Conservation (phyloP, 2,888 invertebrate species). For the Sericinus montela region DNA sequence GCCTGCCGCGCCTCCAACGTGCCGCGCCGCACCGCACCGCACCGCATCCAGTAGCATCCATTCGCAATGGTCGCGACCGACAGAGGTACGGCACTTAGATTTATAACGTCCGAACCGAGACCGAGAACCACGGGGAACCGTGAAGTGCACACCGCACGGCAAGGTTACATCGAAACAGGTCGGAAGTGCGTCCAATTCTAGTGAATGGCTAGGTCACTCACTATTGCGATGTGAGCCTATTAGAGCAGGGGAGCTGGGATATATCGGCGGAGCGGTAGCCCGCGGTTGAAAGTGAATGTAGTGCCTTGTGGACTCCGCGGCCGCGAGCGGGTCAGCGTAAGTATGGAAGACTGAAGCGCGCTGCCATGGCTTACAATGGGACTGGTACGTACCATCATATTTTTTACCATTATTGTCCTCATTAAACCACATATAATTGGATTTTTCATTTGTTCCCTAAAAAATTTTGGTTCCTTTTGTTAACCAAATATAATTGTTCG, state of each 20-base stretch:
- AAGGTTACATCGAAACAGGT: constrained; percentile 57
- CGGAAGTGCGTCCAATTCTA: constrained; percentile 63
- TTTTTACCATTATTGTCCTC: too few relatives aligned
- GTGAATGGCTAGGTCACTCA: constrained; percentile 54
- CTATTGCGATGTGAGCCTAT: constrained; percentile 47
- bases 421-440: too few relatives aligned
- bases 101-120: constrained; percentile 24
- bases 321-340: constrained; percentile 34
- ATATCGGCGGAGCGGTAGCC: constrained; percentile 44
- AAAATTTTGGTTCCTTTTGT: too few relatives aligned
- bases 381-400: constrained; percentile 34
- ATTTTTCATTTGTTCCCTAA: too few relatives aligned
- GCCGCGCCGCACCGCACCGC: constrained; percentile 29
- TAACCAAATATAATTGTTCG: too few relatives aligned
- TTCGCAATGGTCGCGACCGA: constrained; percentile 70
- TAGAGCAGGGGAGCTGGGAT: constrained; percentile 45
- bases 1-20: constrained; percentile 50
- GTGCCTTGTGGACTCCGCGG: constrained; percentile 29
- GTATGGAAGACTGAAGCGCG: constrained; percentile 40
- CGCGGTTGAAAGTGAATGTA: constrained; percentile 52
- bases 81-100: constrained; percentile 29
- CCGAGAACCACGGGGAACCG: constrained; percentile 27
- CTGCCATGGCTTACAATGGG: constrained; percentile 26
- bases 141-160: constrained; percentile 36
- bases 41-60: constrained; percentile 35